A percentile compares a stretch with the other conserved stretches of the same genome.
Conservation (phyloP, 2,797 vertebrate genomes). For the Eutrigla gurnardus region DNA sequence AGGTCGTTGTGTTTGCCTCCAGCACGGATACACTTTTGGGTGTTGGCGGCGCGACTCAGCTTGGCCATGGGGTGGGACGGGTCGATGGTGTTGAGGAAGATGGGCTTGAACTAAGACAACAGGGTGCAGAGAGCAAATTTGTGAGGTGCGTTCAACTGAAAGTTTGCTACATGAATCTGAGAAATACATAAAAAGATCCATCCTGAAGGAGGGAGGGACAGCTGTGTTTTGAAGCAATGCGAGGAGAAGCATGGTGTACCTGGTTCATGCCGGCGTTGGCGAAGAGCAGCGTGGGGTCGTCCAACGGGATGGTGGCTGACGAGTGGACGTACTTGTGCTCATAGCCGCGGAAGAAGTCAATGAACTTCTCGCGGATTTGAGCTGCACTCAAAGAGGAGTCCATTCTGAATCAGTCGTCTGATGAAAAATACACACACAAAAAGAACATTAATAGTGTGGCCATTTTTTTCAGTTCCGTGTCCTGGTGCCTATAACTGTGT, state of each 20-base stretch:
- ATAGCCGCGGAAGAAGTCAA: conserved; percentile 92
- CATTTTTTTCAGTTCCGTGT: background rate
- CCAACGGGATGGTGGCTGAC: conserved; percentile 92
- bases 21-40: conserved; percentile 98
- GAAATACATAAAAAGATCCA: background rate
- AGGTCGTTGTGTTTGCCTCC: conserved; percentile 99
- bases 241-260: conserved; percentile 74
- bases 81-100: conserved; percentile 98
- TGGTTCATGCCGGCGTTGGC: conserved; percentile 99
- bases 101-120: conserved; percentile 93
- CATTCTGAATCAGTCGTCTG: conserved; percentile 83
- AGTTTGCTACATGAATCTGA: background rate
- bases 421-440: conserved; percentile 5
- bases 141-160: background rate
- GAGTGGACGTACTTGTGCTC: conserved; percentile 96
- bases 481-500: background rate
- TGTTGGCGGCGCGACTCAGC: conserved; percentile 94
- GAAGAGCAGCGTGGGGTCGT: conserved; percentile 97
- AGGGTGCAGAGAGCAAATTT: background rate
- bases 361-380: conserved; percentile 95
- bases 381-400: conserved; percentile 87
- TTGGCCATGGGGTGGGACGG: conserved; percentile 96
- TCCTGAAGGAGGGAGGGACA: background rate
- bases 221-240: too few species aligned
- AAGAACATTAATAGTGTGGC: background rate